Base-by-base conservation (phyloP, 1,140 invertebrate genomes). In the Drosophila neocordata region DNA sequence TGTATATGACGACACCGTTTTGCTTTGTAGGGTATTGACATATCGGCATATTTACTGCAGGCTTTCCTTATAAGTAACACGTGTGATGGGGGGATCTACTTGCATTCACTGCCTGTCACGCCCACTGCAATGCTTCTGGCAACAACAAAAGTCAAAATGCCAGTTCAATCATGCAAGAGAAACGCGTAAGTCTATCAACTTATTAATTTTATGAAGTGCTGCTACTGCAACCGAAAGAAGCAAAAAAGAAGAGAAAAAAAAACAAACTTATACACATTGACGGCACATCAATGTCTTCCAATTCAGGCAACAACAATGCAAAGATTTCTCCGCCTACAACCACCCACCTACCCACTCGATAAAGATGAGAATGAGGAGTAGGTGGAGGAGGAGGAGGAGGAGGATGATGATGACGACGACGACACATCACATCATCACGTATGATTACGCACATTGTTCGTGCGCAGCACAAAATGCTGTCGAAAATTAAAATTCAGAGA, bases 361-460 rank as follows among this genome's bases (percentile, higher is more conserved):
- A 69, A 69, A 31, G 74, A 44, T 59, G 51, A 70, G 55, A 51
- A 57, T 57, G 38, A n/a, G 37, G 69, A 73, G n/a, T n/a, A 70
- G 44, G 64, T 55, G 60, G 44, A 65, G 51, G 60, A 60, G 64
- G 52, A 58, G 37, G 62, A 69, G 35, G 64, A 62, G 60, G 77
- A 70, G 51, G 64, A 59, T 58, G 44, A 65, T 55, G 60, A 63
- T 65, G 57, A 62, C 52, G 62, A 66, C 53, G 64, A 62, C 67
- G 65, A 60, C 69, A 72, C 73, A 69, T 75, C 84, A 71, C 83
- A 89, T 84, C 88, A 90, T 90, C 81, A 90, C 88, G 84, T 90
- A 79, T 90, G 89, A 90, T 90, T 90, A 90, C 84, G 84, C 89
- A 83, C 88, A 90, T 90, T 90, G 89, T 90, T 90, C 76, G 87